These are phyloP conservation scores for Zaprionus camerounensis DNA, from an alignment of 1,140 invertebrate genomes.

Conservation along the genomic window DNA sequence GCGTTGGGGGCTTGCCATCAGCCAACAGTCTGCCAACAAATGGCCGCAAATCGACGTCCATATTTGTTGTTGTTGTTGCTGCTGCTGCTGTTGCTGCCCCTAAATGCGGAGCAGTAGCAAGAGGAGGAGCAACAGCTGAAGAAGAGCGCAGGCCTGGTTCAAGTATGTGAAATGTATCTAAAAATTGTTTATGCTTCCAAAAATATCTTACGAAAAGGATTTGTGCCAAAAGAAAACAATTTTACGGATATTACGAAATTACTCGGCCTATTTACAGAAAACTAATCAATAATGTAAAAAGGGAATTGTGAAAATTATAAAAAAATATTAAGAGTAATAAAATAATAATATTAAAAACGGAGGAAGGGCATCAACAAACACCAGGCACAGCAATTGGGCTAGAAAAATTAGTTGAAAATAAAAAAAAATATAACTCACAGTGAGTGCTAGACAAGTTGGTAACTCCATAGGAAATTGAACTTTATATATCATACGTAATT, in stretches of 20 bases:
- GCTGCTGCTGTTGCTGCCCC: slow-evolving; percentile 20
- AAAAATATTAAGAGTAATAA: slow-evolving; percentile 13
- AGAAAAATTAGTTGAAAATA: slow-evolving; percentile 55
- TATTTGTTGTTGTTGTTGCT: slow-evolving; percentile 38
- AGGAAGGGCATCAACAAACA: slow-evolving; percentile 53
- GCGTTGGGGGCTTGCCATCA: slow-evolving; percentile 55
- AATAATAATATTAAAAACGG: slow-evolving; percentile 25
- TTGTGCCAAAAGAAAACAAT: slow-evolving; percentile 28
- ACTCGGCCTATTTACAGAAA: slow-evolving; percentile 31
- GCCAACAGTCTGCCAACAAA: slow-evolving; percentile 33
- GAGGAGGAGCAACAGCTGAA: slow-evolving; percentile 55
- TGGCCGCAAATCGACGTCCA: slow-evolving; percentile 79
- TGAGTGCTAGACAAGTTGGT: not conserved
- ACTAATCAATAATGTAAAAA: slow-evolving; percentile 30
- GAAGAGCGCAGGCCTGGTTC: slow-evolving; percentile 67
- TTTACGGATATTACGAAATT: slow-evolving; percentile 17
- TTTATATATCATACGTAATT: not conserved
- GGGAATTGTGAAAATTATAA: slow-evolving; percentile 45
- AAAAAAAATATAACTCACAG: slow-evolving; percentile 13
- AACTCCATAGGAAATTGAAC: not conserved
- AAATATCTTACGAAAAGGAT: slow-evolving; percentile 39
- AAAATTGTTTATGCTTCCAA: slow-evolving; percentile 66
- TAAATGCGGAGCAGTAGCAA: slow-evolving; percentile 52
- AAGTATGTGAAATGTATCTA: slow-evolving; percentile 81
- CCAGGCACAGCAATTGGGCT: slow-evolving; percentile 69